Evolutionary conservation across 2,888 invertebrate genomes (phyloP).

Genomic region (Coleophora flavipennella): DNA sequence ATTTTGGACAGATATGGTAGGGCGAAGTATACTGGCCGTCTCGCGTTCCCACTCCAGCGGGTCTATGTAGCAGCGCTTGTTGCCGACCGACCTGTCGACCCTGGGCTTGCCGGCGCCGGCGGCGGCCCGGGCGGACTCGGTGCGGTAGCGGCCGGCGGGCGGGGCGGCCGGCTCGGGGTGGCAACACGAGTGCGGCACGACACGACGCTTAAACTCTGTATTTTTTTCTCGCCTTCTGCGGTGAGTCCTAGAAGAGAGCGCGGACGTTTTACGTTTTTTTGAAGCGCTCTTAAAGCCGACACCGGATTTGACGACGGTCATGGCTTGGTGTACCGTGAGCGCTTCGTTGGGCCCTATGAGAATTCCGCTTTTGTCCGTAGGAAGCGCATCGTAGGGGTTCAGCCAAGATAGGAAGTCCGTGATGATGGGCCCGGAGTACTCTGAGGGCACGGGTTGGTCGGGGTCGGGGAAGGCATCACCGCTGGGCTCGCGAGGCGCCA

Average conservation of each 20-base stretch:
- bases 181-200: conserved; percentile 59
- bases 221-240: conserved; percentile 64
- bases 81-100: conserved; percentile 62
- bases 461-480: conserved; percentile 32
- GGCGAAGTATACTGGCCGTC: conserved; percentile 68
- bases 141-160: conserved; percentile 47
- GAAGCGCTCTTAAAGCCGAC: conserved; percentile 42
- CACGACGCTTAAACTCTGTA: conserved; percentile 48
- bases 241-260: conserved; percentile 61
- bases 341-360: conserved; percentile 45
- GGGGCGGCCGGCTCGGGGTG: conserved; percentile 31
- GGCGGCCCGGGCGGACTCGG: conserved; percentile 55
- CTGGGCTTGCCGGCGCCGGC: conserved; percentile 42
- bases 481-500: conserved; percentile 35
- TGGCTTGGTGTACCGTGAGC: conserved; percentile 63
- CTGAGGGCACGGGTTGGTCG: conserved; percentile 50
- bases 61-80: conserved; percentile 69
- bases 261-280: conserved; percentile 67
- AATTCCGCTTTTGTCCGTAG: conserved; percentile 51
- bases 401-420: conserved; percentile 79
- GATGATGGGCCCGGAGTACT: conserved; percentile 77
- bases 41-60: conserved; percentile 69
- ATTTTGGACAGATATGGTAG: conserved; percentile 61
- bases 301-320: conserved; percentile 60
- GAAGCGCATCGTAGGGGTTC: conserved; percentile 63